phyloP scores from a whole-genome alignment of 2,888 invertebrate species.

The Polyploca ridens region DNA sequence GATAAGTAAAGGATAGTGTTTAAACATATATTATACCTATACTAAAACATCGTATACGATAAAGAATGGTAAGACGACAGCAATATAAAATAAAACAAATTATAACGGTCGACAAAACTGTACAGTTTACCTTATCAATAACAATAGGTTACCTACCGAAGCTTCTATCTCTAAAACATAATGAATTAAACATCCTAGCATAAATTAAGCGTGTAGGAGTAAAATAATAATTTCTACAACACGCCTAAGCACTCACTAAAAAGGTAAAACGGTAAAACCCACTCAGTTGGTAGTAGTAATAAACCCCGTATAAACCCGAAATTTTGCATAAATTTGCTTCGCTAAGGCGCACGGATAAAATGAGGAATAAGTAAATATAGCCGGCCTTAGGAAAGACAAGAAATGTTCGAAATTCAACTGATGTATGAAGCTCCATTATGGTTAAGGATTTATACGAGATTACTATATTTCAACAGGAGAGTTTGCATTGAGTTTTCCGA shows the following conservation, averaged over 20 bases:
- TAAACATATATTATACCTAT: too few species aligned
- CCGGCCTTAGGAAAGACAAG: not conserved
- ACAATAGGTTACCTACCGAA: not conserved
- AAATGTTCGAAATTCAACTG: not conserved
- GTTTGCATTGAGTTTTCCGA: constrained; percentile 15
- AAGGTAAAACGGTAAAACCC: not conserved
- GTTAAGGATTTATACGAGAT: constrained; percentile 5
- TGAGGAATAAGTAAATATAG: not conserved
- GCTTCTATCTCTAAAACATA: not conserved
- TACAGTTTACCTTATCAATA: not conserved
- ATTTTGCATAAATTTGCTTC: constrained; percentile 8
- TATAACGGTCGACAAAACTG: not conserved
- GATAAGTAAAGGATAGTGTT: too few species aligned
- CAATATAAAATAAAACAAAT: not conserved
- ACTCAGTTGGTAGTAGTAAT: not conserved
- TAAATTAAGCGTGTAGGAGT: not conserved
- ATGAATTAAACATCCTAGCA: not conserved
- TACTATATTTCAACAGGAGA: constrained; percentile 8
- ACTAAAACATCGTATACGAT: not conserved
- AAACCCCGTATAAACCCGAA: constrained; percentile 4
- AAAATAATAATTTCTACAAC: constrained; percentile 2
- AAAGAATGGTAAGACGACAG: not conserved
- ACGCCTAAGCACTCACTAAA: constrained; percentile 1
- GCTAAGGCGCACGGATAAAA: constrained; percentile 7
- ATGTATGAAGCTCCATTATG: not conserved